phyloP scores from a whole-genome alignment of 2,888 invertebrate species.

The Acanthosoma haemorrhoidale region DNA sequence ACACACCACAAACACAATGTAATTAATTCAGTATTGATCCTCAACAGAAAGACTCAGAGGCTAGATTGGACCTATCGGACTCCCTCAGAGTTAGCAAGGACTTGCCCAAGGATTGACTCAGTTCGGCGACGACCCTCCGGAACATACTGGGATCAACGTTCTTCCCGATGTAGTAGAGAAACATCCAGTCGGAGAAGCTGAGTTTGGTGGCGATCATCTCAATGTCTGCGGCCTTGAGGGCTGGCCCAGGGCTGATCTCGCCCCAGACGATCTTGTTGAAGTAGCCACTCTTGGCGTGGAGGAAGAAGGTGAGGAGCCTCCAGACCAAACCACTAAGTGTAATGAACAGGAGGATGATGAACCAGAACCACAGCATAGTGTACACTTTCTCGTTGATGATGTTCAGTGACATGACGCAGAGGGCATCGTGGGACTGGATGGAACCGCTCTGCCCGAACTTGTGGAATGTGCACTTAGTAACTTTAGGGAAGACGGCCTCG shows the following conservation, averaged over 20 bases:
- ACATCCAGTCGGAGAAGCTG: conserved; percentile 88
- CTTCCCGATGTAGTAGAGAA: conserved; percentile 84
- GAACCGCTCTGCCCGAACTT: conserved; percentile 82
- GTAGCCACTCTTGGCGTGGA: conserved; percentile 48
- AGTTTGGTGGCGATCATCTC: conserved; percentile 70
- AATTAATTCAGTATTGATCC: too few relatives aligned
- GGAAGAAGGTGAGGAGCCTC: conserved; percentile 67
- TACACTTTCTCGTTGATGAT: conserved; percentile 90
- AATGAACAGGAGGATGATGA: conserved; percentile 58
- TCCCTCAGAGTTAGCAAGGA: not conserved
- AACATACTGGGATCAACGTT: conserved; percentile 55
- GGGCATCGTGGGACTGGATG: conserved; percentile 77
- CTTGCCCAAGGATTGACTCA: not conserved
- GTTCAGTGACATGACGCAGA: conserved; percentile 86
- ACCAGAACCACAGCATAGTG: conserved; percentile 83
- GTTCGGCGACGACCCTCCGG: conserved; percentile 26
- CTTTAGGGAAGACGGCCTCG: conserved; percentile 79
- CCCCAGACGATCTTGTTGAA: conserved; percentile 62
- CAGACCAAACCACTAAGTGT: conserved; percentile 75
- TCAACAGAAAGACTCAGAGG: conserved; percentile 13
- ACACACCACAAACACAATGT: too few relatives aligned
- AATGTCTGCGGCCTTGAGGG: conserved; percentile 66
- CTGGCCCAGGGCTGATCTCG: conserved; percentile 76
- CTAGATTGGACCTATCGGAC: conserved; percentile 16
- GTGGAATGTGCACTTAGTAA: conserved; percentile 84